Base-by-base conservation (phyloP, 2,888 invertebrate species). In the Lysandra coridon region DNA sequence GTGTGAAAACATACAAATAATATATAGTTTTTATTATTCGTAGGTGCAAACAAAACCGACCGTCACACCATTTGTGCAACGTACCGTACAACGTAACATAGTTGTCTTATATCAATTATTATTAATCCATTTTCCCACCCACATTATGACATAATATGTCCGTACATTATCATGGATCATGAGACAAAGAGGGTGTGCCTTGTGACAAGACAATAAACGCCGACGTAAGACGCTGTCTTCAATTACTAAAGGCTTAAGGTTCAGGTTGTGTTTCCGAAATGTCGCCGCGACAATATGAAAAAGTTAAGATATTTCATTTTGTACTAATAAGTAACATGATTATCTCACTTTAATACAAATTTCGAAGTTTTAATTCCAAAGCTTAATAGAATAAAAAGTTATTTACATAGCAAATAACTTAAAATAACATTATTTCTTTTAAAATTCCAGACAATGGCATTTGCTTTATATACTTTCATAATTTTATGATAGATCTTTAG, bases 221-320 rank as follows among this genome's bases (percentile, higher is more conserved):
- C 69, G 69, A 69, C 33, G 69, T 37, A 69, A 69, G 69, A 69
- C 69, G 69, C 33, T 17, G 69, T 69, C 69, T 37, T 69, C 69
- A 69, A 69, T 69, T 69, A 69, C 69, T 69, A 37, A 57, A 69
- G 33, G 69, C 69, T 17, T 69, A 69, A 69, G 69, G 69, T 4
- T 33, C 5, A 69, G 69, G 33, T 2, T 37, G 10, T 14, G 69
- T 10, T 30, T 33, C 57, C 17, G 17, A 57, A 57, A 57, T 17
- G 57, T 57, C 57, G 57, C 57, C 1, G 69, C 33, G 69, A 69
- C 33, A 69, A 37, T 44, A 44, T 44, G 10, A 10, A 44, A 44
- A 44, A 44, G 1, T 37, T 37, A 37, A 37, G 33, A 37, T 37
- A 37, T 37, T 0, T 37, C 1, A 37, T 37, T 37, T 37, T 37